A percentile compares a stretch with the other conserved stretches of the same genome.
Conservation (phyloP, 2,797 vertebrate species). For the Tragelaphus eurycerus region DNA sequence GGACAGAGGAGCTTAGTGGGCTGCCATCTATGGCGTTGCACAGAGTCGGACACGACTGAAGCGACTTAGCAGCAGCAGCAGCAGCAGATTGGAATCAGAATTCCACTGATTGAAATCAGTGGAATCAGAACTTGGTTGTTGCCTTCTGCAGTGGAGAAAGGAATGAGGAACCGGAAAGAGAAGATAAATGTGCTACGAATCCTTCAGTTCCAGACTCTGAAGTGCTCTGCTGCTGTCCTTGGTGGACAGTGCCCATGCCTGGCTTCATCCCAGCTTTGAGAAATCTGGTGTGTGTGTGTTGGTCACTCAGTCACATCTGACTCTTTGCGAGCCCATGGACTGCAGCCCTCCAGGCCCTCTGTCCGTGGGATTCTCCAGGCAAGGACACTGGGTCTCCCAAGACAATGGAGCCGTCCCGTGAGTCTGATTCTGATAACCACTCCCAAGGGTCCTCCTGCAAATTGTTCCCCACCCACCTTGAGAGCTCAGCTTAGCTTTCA, state of each 20-base stretch:
- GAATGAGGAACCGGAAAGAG: neutral
- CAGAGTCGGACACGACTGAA: too few relatives aligned
- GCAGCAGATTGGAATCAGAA: neutral
- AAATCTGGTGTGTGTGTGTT: neutral
- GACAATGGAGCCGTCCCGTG: neutral
- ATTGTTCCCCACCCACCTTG: neutral
- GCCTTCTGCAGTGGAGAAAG: neutral
- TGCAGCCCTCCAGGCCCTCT: neutral
- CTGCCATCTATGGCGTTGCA: too few relatives aligned
- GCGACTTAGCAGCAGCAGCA: too few relatives aligned
- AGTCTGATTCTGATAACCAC: neutral
- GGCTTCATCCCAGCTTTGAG: neutral
- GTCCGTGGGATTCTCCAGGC: neutral
- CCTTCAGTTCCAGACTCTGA: neutral
- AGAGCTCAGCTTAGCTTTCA: neutral
- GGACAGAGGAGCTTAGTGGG: too few relatives aligned
- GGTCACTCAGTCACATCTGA: fast-evolving
- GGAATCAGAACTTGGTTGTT: neutral
- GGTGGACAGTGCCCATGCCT: neutral
- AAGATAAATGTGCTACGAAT: neutral
- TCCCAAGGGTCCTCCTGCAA: neutral
- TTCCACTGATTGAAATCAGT: neutral
- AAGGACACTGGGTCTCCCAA: neutral
- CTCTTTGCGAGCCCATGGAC: neutral
- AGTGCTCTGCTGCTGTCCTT: too few relatives aligned